A percentile compares a stretch with the other conserved stretches of the same genome.
Evolutionary conservation across 2,888 invertebrate genomes (phyloP).

Genomic region (Tinea semifulvella): DNA sequence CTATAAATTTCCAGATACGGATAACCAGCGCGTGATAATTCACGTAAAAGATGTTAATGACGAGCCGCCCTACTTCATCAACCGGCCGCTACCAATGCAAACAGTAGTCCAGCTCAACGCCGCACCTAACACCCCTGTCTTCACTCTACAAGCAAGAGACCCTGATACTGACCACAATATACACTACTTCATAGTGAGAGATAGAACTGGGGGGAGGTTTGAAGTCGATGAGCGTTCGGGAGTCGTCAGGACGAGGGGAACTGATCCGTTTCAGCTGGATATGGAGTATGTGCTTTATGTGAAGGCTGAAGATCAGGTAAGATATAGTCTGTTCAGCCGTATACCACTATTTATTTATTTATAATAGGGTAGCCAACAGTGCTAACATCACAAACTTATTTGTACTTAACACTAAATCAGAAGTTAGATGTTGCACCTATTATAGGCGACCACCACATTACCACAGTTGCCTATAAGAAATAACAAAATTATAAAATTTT

Average conservation of each 20-base stretch:
- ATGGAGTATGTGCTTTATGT: slow-evolving; percentile 97
- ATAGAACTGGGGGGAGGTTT: slow-evolving; percentile 82
- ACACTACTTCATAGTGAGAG: slow-evolving; percentile 94
- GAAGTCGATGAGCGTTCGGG: slow-evolving; percentile 92
- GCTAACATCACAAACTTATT: too few species aligned
- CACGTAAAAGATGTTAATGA: slow-evolving; percentile 97
- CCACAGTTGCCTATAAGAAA: too few species aligned
- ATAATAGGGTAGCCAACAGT: too few species aligned
- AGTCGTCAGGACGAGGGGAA: slow-evolving; percentile 90
- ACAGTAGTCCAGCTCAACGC: slow-evolving; percentile 96
- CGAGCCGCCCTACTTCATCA: slow-evolving; percentile 97
- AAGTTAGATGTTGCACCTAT: too few species aligned
- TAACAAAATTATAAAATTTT: too few species aligned
- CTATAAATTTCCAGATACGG: slow-evolving; percentile 76
- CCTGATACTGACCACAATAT: slow-evolving; percentile 97
- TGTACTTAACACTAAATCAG: too few species aligned
- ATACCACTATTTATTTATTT: too few species aligned
- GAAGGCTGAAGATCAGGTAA: slow-evolving; percentile 90
- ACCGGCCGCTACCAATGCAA: slow-evolving; percentile 96
- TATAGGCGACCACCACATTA: too few species aligned
- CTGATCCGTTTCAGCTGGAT: slow-evolving; percentile 91
- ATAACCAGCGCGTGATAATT: slow-evolving; percentile 94
- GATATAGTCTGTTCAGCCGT: too few species aligned
- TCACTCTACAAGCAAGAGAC: slow-evolving; percentile 96
- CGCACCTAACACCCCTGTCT: slow-evolving; percentile 94